Evolutionary conservation across 2,113 vertebrate species (phyloP).

Genomic region (Spilogale gracilis): DNA sequence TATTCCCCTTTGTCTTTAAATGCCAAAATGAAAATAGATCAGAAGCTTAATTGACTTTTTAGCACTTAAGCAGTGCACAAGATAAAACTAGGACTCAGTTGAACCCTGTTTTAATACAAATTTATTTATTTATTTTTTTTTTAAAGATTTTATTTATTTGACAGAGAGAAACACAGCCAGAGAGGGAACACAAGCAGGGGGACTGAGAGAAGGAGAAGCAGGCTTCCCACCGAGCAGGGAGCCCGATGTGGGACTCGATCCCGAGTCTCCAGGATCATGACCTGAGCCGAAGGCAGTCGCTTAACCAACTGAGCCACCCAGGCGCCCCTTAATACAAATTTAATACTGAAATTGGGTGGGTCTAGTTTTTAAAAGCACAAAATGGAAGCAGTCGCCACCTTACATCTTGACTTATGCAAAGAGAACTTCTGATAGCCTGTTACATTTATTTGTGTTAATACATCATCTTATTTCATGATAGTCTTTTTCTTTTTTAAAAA

Average conservation of each 20-base stretch:
- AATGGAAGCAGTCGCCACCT: neutral
- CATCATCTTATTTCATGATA: neutral
- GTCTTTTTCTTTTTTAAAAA: neutral
- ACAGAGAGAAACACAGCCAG: too few relatives aligned
- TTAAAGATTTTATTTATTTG: too few relatives aligned
- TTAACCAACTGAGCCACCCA: too few relatives aligned
- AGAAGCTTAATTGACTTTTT: neutral
- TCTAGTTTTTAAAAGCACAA: neutral
- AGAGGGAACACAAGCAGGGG: too few relatives aligned
- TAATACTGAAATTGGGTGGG: neutral
- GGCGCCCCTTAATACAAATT: neutral
- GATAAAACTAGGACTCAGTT: neutral
- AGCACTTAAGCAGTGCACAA: neutral
- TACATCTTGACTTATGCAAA: neutral
- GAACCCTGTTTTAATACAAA: neutral
- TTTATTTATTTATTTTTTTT: neutral
- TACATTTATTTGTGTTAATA: neutral
- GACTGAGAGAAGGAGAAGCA: too few relatives aligned
- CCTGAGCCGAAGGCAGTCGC: too few relatives aligned
- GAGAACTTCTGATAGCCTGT: neutral
- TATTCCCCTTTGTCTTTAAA: neutral
- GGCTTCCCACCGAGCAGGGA: too few relatives aligned
- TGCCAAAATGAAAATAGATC: slow-evolving; percentile 17
- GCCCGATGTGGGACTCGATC: too few relatives aligned
- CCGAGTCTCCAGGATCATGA: too few relatives aligned